Evolutionary conservation across 2,113 vertebrate genomes (phyloP), one percentile per base, ranked within the genome.

Genomic region (Pomatorhinus ruficollis): DNA sequence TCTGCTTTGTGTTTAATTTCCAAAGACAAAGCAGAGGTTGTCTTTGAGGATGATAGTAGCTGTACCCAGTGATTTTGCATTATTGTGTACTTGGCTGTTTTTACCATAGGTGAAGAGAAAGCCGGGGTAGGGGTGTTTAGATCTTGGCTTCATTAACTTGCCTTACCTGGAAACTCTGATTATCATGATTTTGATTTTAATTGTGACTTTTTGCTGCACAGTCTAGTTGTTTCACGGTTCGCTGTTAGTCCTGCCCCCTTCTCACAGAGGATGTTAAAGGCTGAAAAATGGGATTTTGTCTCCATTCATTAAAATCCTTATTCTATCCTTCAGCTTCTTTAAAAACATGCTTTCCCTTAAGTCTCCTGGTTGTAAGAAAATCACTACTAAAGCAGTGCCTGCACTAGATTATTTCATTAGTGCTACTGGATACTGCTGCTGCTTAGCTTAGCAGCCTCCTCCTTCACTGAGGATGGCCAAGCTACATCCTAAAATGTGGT

Each of bases 61-160:
- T 74, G 30, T 31, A 86, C 15, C 5, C 3, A 3, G 54, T 35
- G 19, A 24, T 76, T 92, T 71, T 66, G 17, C 40, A 5, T 68
- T 81, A n/a, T 72, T 88, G 45, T 66, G 44, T 56, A 11, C 24
- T 53, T 81, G 12, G 24, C 33, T 64, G 15, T 74, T 16, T 64
- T 59, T 42, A 18, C 19, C 2, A 4, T 1, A 56, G 35, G 13
- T 71, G 37, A 82, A 78, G 63, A 52, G 42, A 75, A 82, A 69
- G 22, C 6, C 20, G 40, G 35, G 12, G 10, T 33, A 7, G 13
- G 5, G 11, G 0, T 1, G 2, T 60, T 17, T 31, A 56, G n/a
- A 72, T 13, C n/a, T 64, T 49, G 49, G 7, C 17, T 76, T 69
- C 72, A 40, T 44, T 68, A 52, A 40, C 27, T 50, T 56, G 47